phyloP scores from a whole-genome alignment of 2,797 vertebrate genomes.

The Arctocebus calabarensis region DNA sequence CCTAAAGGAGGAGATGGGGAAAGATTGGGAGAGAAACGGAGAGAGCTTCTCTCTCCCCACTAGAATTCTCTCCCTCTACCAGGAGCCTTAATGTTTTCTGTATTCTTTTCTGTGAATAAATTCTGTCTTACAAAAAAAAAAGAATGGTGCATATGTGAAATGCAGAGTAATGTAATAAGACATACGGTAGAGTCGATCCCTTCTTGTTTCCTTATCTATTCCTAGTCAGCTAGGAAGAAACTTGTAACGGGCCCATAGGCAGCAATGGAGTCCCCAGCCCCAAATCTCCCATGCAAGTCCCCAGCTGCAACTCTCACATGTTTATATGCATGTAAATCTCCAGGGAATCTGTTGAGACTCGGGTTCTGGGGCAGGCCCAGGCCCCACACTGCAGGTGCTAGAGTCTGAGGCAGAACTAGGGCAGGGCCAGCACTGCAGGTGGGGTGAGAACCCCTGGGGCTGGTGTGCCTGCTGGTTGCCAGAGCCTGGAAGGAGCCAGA shows the following conservation, averaged over 20 bases:
- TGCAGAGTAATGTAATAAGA: neutral
- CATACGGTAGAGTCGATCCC: too few relatives aligned
- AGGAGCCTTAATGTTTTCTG: too few relatives aligned
- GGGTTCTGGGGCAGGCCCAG: neutral
- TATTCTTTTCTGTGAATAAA: too few relatives aligned
- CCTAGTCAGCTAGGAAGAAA: neutral
- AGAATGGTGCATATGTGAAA: too few relatives aligned
- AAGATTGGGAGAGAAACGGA: too few relatives aligned
- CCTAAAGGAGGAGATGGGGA: too few relatives aligned
- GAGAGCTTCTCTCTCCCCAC: too few relatives aligned
- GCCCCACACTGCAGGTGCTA: fast-evolving
- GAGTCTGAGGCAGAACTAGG: fast-evolving
- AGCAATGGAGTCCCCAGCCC: neutral
- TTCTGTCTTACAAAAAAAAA: too few relatives aligned
- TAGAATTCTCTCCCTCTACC: too few relatives aligned
- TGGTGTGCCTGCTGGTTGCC: neutral
- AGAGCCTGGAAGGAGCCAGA: neutral
- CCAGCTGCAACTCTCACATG: neutral
- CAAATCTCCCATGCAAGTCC: too few relatives aligned
- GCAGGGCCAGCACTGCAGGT: neutral
- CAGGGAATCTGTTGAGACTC: neutral
- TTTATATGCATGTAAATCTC: neutral
- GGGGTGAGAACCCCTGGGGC: neutral
- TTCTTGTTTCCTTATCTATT: neutral
- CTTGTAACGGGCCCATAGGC: neutral